Evolutionary conservation across 2,888 invertebrate genomes (phyloP).

Genomic region (Pardosa pseudoannulata): DNA sequence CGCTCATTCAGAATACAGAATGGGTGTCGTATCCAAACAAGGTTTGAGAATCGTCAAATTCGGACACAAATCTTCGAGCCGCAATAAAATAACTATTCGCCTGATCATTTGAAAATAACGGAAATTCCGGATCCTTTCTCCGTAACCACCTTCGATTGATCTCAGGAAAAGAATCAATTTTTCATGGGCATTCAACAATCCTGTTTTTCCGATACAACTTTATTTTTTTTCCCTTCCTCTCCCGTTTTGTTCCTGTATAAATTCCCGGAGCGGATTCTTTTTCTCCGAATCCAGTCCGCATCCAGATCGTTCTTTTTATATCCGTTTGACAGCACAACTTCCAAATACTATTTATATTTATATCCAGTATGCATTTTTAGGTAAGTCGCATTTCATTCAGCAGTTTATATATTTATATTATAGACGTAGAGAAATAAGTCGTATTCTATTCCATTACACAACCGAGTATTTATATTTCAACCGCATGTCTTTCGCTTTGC

Average conservation of each 20-base stretch:
- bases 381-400: constrained; percentile 59
- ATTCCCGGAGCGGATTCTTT: constrained; percentile 41
- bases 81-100: constrained; percentile 9
- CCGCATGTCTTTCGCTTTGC: constrained; percentile 27
- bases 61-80: neutral
- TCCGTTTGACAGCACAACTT: constrained; percentile 64
- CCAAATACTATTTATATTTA: constrained; percentile 72
- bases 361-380: constrained; percentile 69
- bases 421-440: constrained; percentile 40
- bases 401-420: constrained; percentile 57
- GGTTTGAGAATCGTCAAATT: no score
- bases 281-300: constrained; percentile 51
- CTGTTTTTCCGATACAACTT: constrained; percentile 57
- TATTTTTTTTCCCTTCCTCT: constrained; percentile 15
- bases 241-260: constrained; percentile 45
- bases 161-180: constrained; percentile 68
- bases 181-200: constrained; percentile 72
- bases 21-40: neutral
- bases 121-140: constrained; percentile 48
- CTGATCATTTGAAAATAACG: neutral
- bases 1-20: neutral
- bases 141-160: constrained; percentile 61
- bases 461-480: constrained; percentile 69
- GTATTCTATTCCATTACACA: constrained; percentile 63
- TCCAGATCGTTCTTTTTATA: constrained; percentile 14